A percentile compares a stretch with the other conserved stretches of the same genome.
These are phyloP conservation scores for Meteorus cinctellus DNA, from an alignment of 2,888 invertebrate species.

Conservation along the genomic window DNA sequence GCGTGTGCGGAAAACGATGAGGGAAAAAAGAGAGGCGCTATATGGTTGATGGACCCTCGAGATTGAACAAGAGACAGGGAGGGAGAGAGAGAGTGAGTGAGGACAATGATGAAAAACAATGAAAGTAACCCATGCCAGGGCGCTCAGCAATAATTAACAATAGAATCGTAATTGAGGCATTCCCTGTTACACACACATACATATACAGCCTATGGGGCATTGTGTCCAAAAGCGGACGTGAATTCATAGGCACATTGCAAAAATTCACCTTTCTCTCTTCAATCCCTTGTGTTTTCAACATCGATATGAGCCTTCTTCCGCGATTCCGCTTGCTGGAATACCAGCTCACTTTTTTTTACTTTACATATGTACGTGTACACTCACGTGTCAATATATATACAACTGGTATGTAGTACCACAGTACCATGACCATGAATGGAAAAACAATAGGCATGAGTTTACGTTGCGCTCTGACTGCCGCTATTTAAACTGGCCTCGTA, in stretches of 20 bases:
- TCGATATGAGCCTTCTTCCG: conserved; percentile 25
- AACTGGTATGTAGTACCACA: not conserved
- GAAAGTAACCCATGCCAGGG: conserved; percentile 53
- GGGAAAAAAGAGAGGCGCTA: conserved; percentile 9
- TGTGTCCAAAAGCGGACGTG: conserved; percentile 46
- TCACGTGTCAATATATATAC: not conserved
- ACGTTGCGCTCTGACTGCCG: conserved; percentile 39
- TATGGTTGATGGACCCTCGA: conserved; percentile 8
- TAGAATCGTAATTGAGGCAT: conserved; percentile 64
- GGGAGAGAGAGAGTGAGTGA: not conserved
- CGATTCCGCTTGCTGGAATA: conserved; percentile 27
- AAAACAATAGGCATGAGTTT: conserved; percentile 35
- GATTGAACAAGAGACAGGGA: conserved; percentile 19
- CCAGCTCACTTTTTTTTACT: not conserved
- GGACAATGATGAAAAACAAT: conserved; percentile 47
- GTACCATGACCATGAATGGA: conserved; percentile 30
- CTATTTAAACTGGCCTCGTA: conserved; percentile 12
- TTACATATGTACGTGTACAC: not conserved
- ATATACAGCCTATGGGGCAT: conserved; percentile 55
- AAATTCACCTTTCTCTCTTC: conserved; percentile 30
- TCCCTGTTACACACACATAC: conserved; percentile 45
- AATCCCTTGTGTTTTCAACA: conserved; percentile 11
- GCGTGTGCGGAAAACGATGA: not conserved
- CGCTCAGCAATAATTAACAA: conserved; percentile 64
- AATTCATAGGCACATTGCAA: conserved; percentile 44